Base-by-base conservation (phyloP, 30 jellyfish, hydroid and myxozoan species). In the Chironex yamaguchii region DNA sequence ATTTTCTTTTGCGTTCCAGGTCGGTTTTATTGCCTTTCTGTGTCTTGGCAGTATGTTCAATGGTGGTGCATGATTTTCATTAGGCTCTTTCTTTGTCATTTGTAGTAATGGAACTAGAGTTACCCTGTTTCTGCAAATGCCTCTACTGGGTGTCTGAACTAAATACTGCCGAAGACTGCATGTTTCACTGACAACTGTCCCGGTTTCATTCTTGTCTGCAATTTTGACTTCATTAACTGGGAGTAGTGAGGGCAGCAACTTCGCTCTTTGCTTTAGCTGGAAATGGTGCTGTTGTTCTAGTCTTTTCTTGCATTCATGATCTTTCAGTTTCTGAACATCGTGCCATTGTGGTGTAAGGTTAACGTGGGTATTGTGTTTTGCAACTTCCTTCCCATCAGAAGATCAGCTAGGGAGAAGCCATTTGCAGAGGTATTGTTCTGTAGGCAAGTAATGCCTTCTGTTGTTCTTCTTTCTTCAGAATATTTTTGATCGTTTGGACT, bases 131-230 rank as follows among this genome's bases (percentile, higher is more conserved):
- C 89, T 51, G 63, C 89, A 52, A 25, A 76, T 52, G 21, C 53
- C 80, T 76, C 62, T 76, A 48, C 79, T 52, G 53, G 80, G 89
- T 76, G 89, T 76, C 49, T 76, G 89, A 52, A 76, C 80, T 32
- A 21, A 52, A 64, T 76, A 76, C 32, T 77, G 62, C 36, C 89
- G 53, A 28, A 79, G 89, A 53, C 80, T 76, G 72, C 62, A 34
- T 30, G 89, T 79, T 53, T 68, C 34, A 0, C 62, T 76, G 32
- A 76, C 42, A 79, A 76, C 58, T 58, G 80, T 76, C 62, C 89
- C 89, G 53, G 53, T 63, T 52, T 76, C 89, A 33, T 76, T 62
- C 32, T 76, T 77, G 29, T 77, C 62, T 29, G 89, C 62, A 23
- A 76, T 52, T 52, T 76, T 76, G 63, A 76, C 89, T 24, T 76